Evolutionary conservation across 2,797 vertebrate genomes (phyloP).

Genomic region (Brotula barbata): DNA sequence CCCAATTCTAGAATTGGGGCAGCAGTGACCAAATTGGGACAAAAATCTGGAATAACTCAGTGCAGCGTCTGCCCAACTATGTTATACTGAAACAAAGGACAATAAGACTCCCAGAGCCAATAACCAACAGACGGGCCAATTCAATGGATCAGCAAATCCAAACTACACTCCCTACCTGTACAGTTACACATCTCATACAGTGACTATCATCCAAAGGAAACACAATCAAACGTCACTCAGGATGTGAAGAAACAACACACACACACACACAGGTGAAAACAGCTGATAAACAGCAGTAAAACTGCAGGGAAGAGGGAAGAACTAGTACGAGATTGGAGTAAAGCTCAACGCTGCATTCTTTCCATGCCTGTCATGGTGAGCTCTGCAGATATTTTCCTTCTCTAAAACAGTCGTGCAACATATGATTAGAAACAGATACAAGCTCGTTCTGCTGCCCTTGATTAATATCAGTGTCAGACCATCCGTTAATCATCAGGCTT

Average conservation of each 20-base stretch:
- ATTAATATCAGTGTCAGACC: constrained; percentile 43
- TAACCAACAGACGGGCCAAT: too few relatives aligned
- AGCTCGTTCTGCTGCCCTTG: constrained; percentile 13
- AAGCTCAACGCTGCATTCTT: constrained; percentile 21
- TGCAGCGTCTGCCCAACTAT: too few relatives aligned
- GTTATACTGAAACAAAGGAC: too few relatives aligned
- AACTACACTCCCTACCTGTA: too few relatives aligned
- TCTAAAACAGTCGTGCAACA: constrained; percentile 20
- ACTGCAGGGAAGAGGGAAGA: background rate
- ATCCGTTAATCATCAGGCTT: constrained; percentile 35
- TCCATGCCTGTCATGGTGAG: constrained; percentile 30
- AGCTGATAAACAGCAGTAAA: background rate
- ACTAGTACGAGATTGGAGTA: background rate
- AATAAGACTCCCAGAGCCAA: too few relatives aligned
- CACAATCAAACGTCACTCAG: background rate
- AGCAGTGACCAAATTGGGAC: too few relatives aligned
- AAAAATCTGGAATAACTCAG: too few relatives aligned
- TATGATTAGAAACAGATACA: constrained; percentile 58
- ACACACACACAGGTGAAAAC: constrained; percentile 5
- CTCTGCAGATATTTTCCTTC: constrained; percentile 57
- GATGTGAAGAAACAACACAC: constrained; percentile 1
- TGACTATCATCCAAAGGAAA: background rate
- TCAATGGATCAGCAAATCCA: too few relatives aligned
- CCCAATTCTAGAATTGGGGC: too few relatives aligned
- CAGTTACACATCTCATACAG: too few relatives aligned